These are phyloP conservation scores for Parazoanthus swiftii DNA, from an alignment of 92 coral and sea anemone genomes.

Conservation along the genomic window DNA sequence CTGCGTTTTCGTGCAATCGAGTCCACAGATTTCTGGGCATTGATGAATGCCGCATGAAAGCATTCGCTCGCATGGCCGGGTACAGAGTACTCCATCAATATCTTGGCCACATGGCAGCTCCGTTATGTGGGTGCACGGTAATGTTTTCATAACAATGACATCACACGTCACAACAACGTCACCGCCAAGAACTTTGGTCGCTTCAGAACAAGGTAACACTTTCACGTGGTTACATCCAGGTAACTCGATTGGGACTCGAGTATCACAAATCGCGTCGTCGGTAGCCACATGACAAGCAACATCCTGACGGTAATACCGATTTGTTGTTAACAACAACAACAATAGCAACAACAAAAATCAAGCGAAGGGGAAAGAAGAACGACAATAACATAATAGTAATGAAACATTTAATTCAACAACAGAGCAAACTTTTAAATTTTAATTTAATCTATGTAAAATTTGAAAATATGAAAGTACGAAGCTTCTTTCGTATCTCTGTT, in stretches of 20 bases:
- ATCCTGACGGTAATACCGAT: neutral
- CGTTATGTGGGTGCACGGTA: neutral
- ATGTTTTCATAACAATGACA: neutral
- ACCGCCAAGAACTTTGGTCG: neutral
- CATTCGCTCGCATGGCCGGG: slow-evolving; percentile 19
- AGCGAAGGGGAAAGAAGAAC: too few species aligned
- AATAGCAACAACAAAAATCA: neutral
- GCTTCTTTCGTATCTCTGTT: too few species aligned
- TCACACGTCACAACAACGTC: slow-evolving; percentile 1
- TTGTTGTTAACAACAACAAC: too few species aligned
- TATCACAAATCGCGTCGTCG: slow-evolving; percentile 1
- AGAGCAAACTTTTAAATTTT: too few species aligned
- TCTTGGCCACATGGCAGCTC: slow-evolving; percentile 9
- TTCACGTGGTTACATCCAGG: slow-evolving; percentile 24
- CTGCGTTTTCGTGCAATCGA: slow-evolving; percentile 2
- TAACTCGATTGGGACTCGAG: neutral
- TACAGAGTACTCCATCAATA: neutral
- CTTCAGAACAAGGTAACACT: neutral
- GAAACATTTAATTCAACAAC: too few species aligned
- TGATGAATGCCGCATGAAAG: slow-evolving; percentile 34
- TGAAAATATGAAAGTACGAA: too few species aligned
- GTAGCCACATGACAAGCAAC: neutral
- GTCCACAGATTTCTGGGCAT: slow-evolving; percentile 22
- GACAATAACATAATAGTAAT: too few species aligned
- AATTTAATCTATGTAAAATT: too few species aligned